Base-by-base conservation (phyloP, 1,140 invertebrate species). In the Drosophila nebulosa region DNA sequence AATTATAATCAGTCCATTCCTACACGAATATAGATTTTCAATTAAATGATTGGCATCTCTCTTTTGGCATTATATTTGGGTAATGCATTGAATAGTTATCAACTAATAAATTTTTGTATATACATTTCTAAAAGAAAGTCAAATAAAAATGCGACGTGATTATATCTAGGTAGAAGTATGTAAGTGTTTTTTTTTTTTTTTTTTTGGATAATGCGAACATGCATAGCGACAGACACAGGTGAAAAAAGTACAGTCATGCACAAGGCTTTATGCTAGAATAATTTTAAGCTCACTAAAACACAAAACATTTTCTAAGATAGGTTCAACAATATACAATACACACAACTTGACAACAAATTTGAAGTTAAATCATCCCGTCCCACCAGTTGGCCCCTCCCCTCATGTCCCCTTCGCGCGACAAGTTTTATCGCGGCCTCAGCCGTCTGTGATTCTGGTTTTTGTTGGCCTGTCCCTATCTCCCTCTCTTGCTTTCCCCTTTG, bases 1-100 rank as follows among this genome's bases (percentile, higher is more conserved):
- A 93, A 92, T 99, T 99, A 93, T 97, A 97, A 92, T 99, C 98
- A 90, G 95, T 97, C 98, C 98, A 99, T 94, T 98, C 97, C 98
- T 99, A 67, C 66, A 32, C 63, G n/a, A 22, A 59, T 22, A 75
- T 9, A 42, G 16, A 36, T 14, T 4, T 10, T 4, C 4, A 18
- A 46, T 46, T 64, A 18, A 22, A 70, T 21, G 53, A 32, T 22
- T 70, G 58, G 70, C 69, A 64, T 55, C 67, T 71, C 4, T 1
- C 16, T 10, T 1, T 24, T 10, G 7, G 9, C 9, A 46, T 24
- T 27, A 50, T 52, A 39, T 4, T 60, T 64, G n/a, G n/a, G n/a
- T n/a, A n/a, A n/a, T n/a, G n/a, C n/a, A n/a, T n/a, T n/a, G 4
- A 69, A 56, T 30, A 52, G 9, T 59, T 71, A 46, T 42, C 24